phyloP scores from a whole-genome alignment of 2,113 vertebrate species.

The Channa maculata region DNA sequence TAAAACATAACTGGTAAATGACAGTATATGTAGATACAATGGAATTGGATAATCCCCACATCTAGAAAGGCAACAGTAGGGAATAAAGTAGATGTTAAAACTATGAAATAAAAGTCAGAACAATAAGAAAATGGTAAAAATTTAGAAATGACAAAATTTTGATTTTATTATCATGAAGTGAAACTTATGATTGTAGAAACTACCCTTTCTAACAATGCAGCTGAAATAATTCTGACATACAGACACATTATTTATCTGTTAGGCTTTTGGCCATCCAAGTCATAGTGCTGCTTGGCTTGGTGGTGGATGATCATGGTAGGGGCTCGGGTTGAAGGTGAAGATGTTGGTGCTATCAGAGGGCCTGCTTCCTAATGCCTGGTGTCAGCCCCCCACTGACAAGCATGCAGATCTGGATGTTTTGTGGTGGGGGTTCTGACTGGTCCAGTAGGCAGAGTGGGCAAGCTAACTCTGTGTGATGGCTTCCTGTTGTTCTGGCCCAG shows the following conservation, averaged over 20 bases:
- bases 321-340: conserved; percentile 54
- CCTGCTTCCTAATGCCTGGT: conserved; percentile 74
- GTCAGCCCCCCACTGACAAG: conserved; percentile 78
- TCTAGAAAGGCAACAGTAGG: background rate
- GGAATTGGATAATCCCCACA: background rate
- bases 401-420: conserved; percentile 75
- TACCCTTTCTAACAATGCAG: background rate
- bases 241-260: conserved; percentile 11
- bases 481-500: conserved; percentile 74
- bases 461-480: conserved; percentile 84
- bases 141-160: too few relatives aligned
- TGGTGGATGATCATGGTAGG: conserved; percentile 29
- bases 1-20: conserved; percentile 8
- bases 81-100: background rate
- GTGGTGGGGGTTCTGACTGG: conserved; percentile 72
- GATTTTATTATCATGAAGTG: too few relatives aligned
- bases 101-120: background rate
- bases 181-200: background rate
- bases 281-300: conserved; percentile 16
- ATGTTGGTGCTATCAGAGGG: conserved; percentile 73
- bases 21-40: conserved; percentile 6
- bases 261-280: conserved; percentile 15
- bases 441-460: conserved; percentile 48
- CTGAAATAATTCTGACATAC: conserved; percentile 10
- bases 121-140: background rate